Evolutionary conservation across 2,113 vertebrate species (phyloP).

Genomic region (Leucoraja erinaceus): DNA sequence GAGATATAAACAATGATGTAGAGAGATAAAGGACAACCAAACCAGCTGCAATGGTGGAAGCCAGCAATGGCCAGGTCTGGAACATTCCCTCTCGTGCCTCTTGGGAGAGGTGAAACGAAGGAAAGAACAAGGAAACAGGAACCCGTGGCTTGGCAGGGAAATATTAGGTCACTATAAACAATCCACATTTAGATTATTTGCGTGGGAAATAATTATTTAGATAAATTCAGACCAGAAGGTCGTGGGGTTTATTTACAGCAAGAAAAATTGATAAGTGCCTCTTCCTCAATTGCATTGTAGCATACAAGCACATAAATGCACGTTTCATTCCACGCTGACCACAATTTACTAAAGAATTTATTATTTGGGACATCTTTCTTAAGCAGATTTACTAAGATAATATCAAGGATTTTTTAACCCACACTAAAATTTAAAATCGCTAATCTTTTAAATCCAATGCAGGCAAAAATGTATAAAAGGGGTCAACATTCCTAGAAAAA

Average conservation of each 20-base stretch:
- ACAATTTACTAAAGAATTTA: background rate
- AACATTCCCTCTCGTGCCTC: background rate
- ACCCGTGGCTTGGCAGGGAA: background rate
- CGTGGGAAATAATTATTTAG: background rate
- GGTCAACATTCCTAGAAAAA: background rate
- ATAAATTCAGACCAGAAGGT: background rate
- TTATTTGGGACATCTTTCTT: background rate
- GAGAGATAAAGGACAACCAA: background rate
- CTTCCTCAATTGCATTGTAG: too few relatives aligned
- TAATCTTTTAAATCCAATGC: background rate
- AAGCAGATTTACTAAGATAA: background rate
- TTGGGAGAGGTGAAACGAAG: background rate
- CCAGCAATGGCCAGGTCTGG: background rate
- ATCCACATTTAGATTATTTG: background rate
- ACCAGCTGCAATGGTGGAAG: background rate
- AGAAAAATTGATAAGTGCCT: too few relatives aligned
- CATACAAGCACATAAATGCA: background rate
- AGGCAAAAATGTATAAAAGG: background rate
- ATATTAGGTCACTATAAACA: slow-evolving; percentile 3
- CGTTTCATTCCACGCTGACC: background rate
- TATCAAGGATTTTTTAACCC: background rate
- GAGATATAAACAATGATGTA: too few relatives aligned
- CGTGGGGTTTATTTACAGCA: background rate
- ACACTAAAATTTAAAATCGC: background rate
- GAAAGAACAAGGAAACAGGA: background rate